These are phyloP conservation scores for Rhamnusium bicolor DNA, from an alignment of 2,888 invertebrate genomes.

Conservation along the genomic window DNA sequence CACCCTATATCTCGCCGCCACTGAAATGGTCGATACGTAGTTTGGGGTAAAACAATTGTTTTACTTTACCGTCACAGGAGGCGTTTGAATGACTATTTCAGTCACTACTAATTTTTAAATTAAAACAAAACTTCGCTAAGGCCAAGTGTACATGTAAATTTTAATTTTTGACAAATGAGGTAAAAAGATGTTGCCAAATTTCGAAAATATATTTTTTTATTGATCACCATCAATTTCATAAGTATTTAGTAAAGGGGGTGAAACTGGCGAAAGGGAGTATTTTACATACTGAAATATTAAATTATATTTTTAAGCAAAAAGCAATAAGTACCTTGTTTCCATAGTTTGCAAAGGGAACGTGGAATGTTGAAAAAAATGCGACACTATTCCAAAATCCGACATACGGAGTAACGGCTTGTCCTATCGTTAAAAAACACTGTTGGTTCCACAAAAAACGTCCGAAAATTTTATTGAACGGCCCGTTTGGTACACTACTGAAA, in stretches of 20 bases:
- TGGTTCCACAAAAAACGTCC: conserved; percentile 67
- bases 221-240: neutral
- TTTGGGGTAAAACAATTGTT: conserved; percentile 40
- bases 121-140: neutral
- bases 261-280: too few relatives aligned
- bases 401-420: conserved; percentile 67
- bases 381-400: conserved; percentile 69
- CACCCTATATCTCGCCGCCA: conserved; percentile 43
- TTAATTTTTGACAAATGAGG: neutral
- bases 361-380: conserved; percentile 65
- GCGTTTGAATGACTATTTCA: neutral
- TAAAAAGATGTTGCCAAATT: too few relatives aligned
- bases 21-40: conserved; percentile 51
- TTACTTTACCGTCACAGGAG: neutral
- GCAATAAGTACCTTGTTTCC: conserved; percentile 67
- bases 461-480: conserved; percentile 55
- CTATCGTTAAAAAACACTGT: conserved; percentile 66
- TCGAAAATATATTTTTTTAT: neutral
- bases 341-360: conserved; percentile 63
- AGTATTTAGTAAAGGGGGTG: neutral
- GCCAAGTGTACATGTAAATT: neutral
- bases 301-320: neutral
- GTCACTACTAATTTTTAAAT: neutral
- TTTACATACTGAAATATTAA: too few relatives aligned
- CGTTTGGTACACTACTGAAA: conserved; percentile 49